These are phyloP conservation scores for Eulithis testata DNA, from an alignment of 2,888 invertebrate species.

Conservation along the genomic window DNA sequence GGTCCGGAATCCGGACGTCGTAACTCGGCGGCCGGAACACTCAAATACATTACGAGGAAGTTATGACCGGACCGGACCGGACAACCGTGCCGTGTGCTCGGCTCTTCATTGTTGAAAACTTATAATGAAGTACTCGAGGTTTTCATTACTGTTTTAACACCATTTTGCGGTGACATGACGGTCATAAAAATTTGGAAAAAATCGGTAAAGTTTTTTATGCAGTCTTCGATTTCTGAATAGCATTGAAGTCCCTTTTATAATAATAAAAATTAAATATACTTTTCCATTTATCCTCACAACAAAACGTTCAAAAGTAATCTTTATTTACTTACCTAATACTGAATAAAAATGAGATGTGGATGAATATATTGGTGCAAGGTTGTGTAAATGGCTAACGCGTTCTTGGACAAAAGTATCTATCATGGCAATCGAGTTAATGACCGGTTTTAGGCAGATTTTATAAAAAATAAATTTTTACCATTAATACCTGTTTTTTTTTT, in stretches of 20 bases:
- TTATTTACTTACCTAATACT: too few species aligned
- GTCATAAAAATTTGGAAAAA: constrained; percentile 11
- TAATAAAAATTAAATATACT: neutral
- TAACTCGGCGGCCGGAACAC: constrained; percentile 51
- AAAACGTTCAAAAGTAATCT: too few species aligned
- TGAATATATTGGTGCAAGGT: too few species aligned
- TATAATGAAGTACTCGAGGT: constrained; percentile 30
- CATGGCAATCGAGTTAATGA: too few species aligned
- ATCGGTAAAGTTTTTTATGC: neutral
- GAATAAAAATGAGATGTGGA: too few species aligned
- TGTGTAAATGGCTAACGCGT: too few species aligned
- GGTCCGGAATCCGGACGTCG: constrained; percentile 46
- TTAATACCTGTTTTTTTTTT: too few species aligned
- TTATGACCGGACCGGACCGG: constrained; percentile 38
- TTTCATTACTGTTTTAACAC: constrained; percentile 32
- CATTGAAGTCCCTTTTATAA: neutral
- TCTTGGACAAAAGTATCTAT: too few species aligned
- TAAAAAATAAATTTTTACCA: too few species aligned
- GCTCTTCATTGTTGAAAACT: constrained; percentile 28
- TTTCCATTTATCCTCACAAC: too few species aligned
- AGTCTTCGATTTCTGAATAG: neutral
- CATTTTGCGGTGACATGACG: constrained; percentile 17
- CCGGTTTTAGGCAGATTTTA: too few species aligned
- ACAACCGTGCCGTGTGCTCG: constrained; percentile 25
- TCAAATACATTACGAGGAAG: constrained; percentile 52